Evolutionary conservation across 2,113 vertebrate species (phyloP), one percentile per base, ranked within the genome.

Genomic region (Oncorhynchus nerka): DNA sequence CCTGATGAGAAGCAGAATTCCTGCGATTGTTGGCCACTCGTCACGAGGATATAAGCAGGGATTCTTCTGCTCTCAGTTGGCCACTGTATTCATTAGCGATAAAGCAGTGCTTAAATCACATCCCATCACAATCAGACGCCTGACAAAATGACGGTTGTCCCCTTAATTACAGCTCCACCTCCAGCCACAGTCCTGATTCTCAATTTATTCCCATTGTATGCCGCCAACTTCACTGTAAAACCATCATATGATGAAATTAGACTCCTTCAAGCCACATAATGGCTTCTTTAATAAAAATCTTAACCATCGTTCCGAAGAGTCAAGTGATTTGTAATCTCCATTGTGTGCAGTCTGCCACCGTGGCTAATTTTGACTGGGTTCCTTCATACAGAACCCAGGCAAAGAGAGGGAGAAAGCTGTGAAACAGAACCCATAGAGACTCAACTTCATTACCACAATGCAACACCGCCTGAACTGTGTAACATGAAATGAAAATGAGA

Each of bases 351-450:
- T 70, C 76, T 75, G 83, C 65, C 74, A 73, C 4, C 39, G 28
- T 83, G 76, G 77, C 75, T 84, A 76, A 82, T 84, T 80, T 85
- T 81, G 74, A 68, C 49, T 62, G 73, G 81, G 80, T 77, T 82
- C 83, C 66, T 77, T 76, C 77, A 78, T 79, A 69, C 71, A 66
- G 79, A 78, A 45, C 2, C 51, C 19, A 73, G 48, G 59, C 7
- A 16, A 26, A 4, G 74, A n/a, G 4, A 55, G 15, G 9, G 5
- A 34, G 26, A 69, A 71, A 68, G 77, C 68, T 70, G 68, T 77
- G 81, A 82, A 87, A 86, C 70, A 83, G 89, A 84, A 86, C 74
- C 48, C 39, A 83, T 78, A 75, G 11, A 87, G 84, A 89, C 86
- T 88, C 89, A 82, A 85, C 85, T 80, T 88, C 75, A 85, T 13